Percentiles rank a stretch among this genome's conserved stretches.
These are phyloP conservation scores for Sphenopsis melanotis DNA, from an alignment of 2,797 vertebrate genomes.

Conservation along the genomic window DNA sequence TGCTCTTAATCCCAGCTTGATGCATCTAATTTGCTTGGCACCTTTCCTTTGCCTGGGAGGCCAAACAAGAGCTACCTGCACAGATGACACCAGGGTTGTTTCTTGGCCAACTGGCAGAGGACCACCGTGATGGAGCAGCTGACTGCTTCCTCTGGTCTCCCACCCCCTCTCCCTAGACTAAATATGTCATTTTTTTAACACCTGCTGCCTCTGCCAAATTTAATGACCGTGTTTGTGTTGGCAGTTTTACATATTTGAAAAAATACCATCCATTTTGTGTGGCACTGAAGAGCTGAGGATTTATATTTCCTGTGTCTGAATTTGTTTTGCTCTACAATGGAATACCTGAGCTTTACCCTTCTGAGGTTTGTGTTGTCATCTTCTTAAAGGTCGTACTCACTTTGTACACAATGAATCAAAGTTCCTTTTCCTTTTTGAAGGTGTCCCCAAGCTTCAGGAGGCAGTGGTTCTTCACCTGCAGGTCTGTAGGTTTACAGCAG, in stretches of 20 bases:
- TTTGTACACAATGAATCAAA: background rate
- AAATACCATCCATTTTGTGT: background rate
- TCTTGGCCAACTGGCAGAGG: slow-evolving; percentile 68
- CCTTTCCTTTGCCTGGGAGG: slow-evolving; percentile 67
- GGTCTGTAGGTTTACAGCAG: slow-evolving; percentile 27
- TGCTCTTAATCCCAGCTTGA: slow-evolving; percentile 52
- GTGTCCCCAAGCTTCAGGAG: background rate
- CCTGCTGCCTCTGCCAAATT: slow-evolving; percentile 68
- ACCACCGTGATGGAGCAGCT: slow-evolving; percentile 65
- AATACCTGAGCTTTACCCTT: background rate
- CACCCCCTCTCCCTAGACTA: slow-evolving; percentile 65
- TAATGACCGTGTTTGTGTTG: slow-evolving; percentile 42
- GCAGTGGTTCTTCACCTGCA: background rate
- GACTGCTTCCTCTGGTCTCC: slow-evolving; percentile 62
- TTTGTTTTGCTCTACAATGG: background rate
- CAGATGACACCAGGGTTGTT: slow-evolving; percentile 73
- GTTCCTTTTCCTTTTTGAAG: background rate
- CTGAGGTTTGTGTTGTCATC: background rate
- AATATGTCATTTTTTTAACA: slow-evolving; percentile 64
- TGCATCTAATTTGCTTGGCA: slow-evolving; percentile 62
- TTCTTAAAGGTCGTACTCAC: background rate
- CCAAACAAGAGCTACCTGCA: slow-evolving; percentile 70
- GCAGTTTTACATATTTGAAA: slow-evolving; percentile 27
- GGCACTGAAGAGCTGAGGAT: background rate
- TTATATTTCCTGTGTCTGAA: background rate